Base-by-base conservation (phyloP, 1,140 invertebrate genomes). In the Idris sp. region DNA sequence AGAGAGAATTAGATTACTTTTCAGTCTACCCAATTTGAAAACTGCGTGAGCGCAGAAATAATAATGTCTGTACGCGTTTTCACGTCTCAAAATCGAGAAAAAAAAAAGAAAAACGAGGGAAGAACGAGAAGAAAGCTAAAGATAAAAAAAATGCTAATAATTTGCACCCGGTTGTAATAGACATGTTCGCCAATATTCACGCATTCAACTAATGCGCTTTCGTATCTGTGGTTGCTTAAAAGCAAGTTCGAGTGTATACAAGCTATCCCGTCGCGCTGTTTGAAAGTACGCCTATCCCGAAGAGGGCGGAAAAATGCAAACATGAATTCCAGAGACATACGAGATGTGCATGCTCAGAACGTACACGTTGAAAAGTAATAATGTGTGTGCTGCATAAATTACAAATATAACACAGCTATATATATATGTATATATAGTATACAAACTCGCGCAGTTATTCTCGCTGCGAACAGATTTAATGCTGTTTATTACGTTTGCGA, bases 231-330 rank as follows among this genome's bases (percentile, higher is more conserved):
- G 67, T 46, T 54, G 31, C 51, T 72, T 64, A 72, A 72, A 72
- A 58, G 68, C 68, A 51, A 64, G 58, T 58, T 54, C 43, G 58
- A 62, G 58, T 43, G 64, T 59, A 59, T 62, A 48, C 68, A 64
- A 72, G 49, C 49, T 41, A 64, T 46, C 58, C 58, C 44, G 31
- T 58, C 49, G 62, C 51, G 62, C 72, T 68, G 67, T 61, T 56
- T 36, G 49, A 74, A 74, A 74, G 48, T 67, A 67, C 54, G 54
- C 16, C 54, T 62, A 62, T 67, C 48, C 41, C 14, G 44, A 22
- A 22, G 43, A 67, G 54, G 72, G 56, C 49, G 72, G 36, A 58
- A 62, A 68, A 74, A 68, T 68, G 58, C 41, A 74, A 74, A 68
- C 62, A 74, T 13, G 35, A 54, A 48, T 56, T 59, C 3, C 33